These are phyloP conservation scores for Poeciliopsis turneri DNA, from an alignment of 2,797 vertebrate genomes.

Conservation along the genomic window DNA sequence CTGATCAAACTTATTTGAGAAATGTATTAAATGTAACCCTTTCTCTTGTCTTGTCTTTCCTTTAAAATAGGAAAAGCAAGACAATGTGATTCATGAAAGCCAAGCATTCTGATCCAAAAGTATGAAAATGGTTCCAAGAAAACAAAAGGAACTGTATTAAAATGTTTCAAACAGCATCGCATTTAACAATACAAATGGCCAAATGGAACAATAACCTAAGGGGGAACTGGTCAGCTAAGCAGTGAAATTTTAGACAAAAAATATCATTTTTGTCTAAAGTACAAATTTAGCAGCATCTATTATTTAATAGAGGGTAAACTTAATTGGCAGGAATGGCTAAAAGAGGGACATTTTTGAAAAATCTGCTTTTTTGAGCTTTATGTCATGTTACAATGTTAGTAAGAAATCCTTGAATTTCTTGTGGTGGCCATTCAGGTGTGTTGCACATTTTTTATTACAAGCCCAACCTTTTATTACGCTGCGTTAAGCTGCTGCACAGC, in stretches of 20 bases:
- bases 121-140: background rate
- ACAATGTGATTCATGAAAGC: too few relatives aligned
- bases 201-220: background rate
- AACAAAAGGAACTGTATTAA: background rate
- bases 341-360: background rate
- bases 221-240: background rate
- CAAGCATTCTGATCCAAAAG: background rate
- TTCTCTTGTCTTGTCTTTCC: too few relatives aligned
- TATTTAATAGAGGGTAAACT: background rate
- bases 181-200: background rate
- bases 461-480: background rate
- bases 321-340: background rate
- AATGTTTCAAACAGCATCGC: background rate
- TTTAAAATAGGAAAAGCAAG: too few relatives aligned
- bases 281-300: background rate
- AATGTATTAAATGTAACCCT: background rate
- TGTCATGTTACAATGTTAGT: too few relatives aligned
- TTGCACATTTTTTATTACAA: background rate
- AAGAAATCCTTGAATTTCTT: too few relatives aligned
- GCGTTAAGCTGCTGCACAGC: background rate
- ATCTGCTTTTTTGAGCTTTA: too few relatives aligned
- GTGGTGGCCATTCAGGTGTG: too few relatives aligned
- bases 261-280: background rate
- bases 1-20: background rate
- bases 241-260: too few relatives aligned